Percentiles rank a stretch among this genome's conserved stretches.
These are phyloP conservation scores for Loripinus fragilis DNA, from an alignment of 2,888 invertebrate genomes.

Conservation along the genomic window DNA sequence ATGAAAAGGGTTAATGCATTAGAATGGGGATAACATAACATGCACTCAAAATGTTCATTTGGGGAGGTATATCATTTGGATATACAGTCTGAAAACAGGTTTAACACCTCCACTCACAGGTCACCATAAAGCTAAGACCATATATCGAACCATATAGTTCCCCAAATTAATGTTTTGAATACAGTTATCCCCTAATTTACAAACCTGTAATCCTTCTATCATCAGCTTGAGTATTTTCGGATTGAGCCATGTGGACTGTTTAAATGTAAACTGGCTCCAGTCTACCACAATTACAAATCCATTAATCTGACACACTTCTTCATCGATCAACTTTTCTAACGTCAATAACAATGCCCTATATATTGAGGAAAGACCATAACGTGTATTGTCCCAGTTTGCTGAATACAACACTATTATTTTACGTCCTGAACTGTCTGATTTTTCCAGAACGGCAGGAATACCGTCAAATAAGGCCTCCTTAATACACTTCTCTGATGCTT, in stretches of 20 bases:
- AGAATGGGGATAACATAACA: too few species aligned
- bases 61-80: too few species aligned
- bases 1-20: too few species aligned
- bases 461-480: constrained; percentile 92
- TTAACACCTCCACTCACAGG: too few species aligned
- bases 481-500: constrained; percentile 88
- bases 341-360: constrained; percentile 91
- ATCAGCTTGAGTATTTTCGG: constrained; percentile 91
- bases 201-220: constrained; percentile 90
- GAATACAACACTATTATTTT: constrained; percentile 80
- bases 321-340: constrained; percentile 90
- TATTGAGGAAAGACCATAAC: constrained; percentile 90
- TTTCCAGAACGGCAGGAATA: constrained; percentile 91
- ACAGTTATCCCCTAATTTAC: too few species aligned
- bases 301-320: constrained; percentile 89
- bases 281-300: constrained; percentile 95
- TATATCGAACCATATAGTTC: too few species aligned
- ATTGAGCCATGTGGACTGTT: constrained; percentile 92
- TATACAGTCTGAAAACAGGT: too few species aligned
- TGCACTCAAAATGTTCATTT: too few species aligned
- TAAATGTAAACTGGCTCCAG: constrained; percentile 94
- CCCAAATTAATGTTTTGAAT: too few species aligned
- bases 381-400: constrained; percentile 81
- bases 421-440: constrained; percentile 87
- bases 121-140: too few species aligned